Evolutionary conservation across 1,140 invertebrate genomes (phyloP).

Genomic region (Thaumatotibia leucotreta): DNA sequence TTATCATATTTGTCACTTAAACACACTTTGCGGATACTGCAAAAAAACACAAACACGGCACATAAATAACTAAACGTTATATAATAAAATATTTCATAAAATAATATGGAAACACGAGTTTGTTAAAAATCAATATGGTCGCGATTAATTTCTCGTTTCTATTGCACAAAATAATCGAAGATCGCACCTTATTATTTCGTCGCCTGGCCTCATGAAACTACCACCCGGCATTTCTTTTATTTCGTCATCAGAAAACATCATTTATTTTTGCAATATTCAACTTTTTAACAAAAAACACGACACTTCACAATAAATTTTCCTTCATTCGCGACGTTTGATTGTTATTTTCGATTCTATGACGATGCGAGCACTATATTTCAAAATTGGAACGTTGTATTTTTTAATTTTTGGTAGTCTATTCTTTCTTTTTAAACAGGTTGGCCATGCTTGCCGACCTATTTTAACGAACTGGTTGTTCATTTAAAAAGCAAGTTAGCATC

Average conservation of each 20-base stretch:
- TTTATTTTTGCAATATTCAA: constrained; percentile 67
- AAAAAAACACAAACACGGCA: constrained; percentile 33
- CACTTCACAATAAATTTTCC: constrained; percentile 45
- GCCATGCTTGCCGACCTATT: neutral
- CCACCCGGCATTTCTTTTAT: constrained; percentile 59
- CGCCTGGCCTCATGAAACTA: constrained; percentile 56
- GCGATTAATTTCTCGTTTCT: constrained; percentile 32
- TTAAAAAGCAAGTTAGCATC: no score
- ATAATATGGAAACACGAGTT: constrained; percentile 25
- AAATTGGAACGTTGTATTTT: constrained; percentile 46
- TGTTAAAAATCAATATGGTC: constrained; percentile 32
- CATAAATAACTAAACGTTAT: constrained; percentile 18
- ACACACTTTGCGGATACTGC: constrained; percentile 62
- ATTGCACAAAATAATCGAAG: constrained; percentile 45
- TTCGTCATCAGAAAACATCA: constrained; percentile 70
- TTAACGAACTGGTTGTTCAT: neutral
- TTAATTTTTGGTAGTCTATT: constrained; percentile 18
- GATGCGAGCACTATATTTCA: constrained; percentile 29
- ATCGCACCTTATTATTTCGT: constrained; percentile 71
- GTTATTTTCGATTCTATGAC: constrained; percentile 53
- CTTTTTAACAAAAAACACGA: constrained; percentile 64
- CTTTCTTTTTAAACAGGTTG: neutral
- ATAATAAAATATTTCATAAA: constrained; percentile 15
- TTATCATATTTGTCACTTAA: constrained; percentile 62
- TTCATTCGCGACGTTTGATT: constrained; percentile 48